Conservation (phyloP, 2,113 vertebrate genomes). For the Microtus ochrogaster region DNA sequence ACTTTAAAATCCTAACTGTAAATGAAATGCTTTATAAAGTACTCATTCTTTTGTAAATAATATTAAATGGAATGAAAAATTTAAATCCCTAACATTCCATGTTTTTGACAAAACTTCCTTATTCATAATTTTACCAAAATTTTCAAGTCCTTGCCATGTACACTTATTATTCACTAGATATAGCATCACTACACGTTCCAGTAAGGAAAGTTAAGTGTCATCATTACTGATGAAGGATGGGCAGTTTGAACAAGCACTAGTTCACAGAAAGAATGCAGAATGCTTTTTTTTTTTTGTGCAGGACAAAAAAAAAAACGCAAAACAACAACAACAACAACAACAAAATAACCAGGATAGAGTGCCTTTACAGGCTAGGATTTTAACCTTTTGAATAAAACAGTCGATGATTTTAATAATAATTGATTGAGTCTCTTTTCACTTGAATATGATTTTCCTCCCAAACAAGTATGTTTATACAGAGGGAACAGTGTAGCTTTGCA, state of each 20-base stretch:
- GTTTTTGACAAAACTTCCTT: no score
- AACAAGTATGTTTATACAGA: background rate
- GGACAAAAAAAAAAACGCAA: background rate
- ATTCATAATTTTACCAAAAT: background rate
- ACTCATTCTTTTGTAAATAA: background rate
- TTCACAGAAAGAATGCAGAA: background rate
- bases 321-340: no score
- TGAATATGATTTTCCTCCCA: background rate
- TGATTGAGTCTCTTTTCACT: background rate
- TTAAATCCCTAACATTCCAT: background rate
- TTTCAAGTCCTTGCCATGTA: background rate
- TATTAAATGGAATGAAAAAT: background rate
- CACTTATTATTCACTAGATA: background rate
- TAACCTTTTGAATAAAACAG: background rate
- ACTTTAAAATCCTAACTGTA: background rate
- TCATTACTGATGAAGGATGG: background rate
- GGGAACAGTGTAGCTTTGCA: background rate
- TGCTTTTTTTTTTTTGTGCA: background rate
- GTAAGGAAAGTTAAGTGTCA: background rate
- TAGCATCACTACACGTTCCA: background rate
- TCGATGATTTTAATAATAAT: background rate
- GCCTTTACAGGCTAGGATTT: background rate
- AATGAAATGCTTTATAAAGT: background rate
- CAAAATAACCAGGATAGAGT: background rate
- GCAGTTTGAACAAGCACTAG: background rate